Evolutionary conservation across 1,140 invertebrate genomes (phyloP).

Genomic region (Brevipalpus yothersi): DNA sequence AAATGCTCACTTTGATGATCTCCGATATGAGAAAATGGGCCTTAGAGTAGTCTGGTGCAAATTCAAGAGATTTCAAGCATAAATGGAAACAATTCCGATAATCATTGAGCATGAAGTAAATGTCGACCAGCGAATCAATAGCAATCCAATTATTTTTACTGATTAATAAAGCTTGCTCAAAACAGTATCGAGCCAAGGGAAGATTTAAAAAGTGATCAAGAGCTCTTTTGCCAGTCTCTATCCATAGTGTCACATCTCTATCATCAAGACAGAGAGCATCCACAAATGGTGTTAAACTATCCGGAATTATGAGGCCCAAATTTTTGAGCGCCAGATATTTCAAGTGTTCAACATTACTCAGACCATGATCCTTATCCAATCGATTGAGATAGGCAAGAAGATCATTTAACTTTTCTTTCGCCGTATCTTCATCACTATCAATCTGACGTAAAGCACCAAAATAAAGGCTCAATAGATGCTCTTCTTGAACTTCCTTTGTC

Average conservation of each 20-base stretch:
- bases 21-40: slow-evolving; percentile 1
- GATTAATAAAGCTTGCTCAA: slow-evolving; percentile 2
- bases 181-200: slow-evolving; percentile 7
- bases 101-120: slow-evolving; percentile 6
- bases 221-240: slow-evolving; percentile 5
- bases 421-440: slow-evolving; percentile 1
- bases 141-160: slow-evolving; percentile 7
- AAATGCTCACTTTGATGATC: neutral
- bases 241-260: slow-evolving; percentile 8
- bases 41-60: neutral
- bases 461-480: slow-evolving; percentile 5
- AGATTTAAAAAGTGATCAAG: neutral
- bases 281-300: slow-evolving; percentile 3
- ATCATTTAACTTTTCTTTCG: slow-evolving; percentile 1
- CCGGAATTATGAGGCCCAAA: slow-evolving; percentile 5
- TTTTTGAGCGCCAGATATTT: slow-evolving; percentile 7
- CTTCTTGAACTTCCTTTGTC: slow-evolving; percentile 10
- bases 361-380: slow-evolving; percentile 1
- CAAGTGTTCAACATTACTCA: neutral
- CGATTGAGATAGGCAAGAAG: neutral
- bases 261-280: slow-evolving; percentile 8
- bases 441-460: neutral
- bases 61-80: neutral
- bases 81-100: neutral
- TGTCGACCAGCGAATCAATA: slow-evolving; percentile 8